phyloP scores from a whole-genome alignment of 2,797 vertebrate species.

The Falco peregrinus region DNA sequence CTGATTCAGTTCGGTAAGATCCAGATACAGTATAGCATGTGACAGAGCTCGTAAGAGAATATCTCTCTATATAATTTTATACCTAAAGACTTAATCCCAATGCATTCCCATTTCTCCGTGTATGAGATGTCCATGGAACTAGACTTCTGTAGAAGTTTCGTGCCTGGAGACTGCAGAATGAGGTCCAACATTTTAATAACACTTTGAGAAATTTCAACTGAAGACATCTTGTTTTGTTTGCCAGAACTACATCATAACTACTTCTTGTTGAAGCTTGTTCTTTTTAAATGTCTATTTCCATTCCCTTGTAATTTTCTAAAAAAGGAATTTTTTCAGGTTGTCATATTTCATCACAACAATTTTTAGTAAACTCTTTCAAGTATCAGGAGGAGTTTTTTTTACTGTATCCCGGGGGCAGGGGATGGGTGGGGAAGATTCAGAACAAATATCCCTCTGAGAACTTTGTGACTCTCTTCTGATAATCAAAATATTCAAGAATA shows the following conservation, averaged over 20 bases:
- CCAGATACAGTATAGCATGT: not conserved
- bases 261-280: conserved; percentile 19
- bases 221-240: not conserved
- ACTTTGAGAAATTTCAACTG: conserved; percentile 17
- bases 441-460: not conserved
- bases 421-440: not conserved
- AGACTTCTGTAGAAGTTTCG: not conserved
- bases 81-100: not conserved
- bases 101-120: not conserved
- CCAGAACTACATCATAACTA: not conserved
- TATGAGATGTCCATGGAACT: not conserved
- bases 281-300: conserved; percentile 4
- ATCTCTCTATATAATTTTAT: not conserved
- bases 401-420: not conserved
- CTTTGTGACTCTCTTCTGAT: not conserved
- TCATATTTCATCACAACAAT: not conserved
- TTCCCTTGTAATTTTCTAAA: not conserved
- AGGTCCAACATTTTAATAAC: not conserved
- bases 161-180: not conserved
- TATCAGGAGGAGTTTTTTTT: not conserved
- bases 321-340: not conserved
- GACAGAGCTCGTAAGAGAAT: not conserved
- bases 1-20: not conserved
- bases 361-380: not conserved
- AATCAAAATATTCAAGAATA: not conserved